Base-by-base conservation (phyloP, 2,888 invertebrate species). In the Parthenolecanium corni region DNA sequence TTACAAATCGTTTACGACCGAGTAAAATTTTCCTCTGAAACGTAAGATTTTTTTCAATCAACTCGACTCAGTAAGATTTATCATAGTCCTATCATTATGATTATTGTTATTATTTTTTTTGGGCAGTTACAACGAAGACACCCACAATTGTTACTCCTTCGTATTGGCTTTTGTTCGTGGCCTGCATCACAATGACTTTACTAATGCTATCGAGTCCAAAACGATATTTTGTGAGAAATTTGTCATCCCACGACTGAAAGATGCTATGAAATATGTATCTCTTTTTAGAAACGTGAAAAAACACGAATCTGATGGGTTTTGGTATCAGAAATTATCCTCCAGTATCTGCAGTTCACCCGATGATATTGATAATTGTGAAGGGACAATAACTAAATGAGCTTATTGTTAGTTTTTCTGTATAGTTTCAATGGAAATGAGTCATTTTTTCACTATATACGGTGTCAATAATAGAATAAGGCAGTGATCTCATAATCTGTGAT, bases 71-170 rank as follows among this genome's bases (percentile, higher is more conserved):
- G 5, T 42, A 42, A 38, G 16, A 24, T 11, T 58, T 11, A 5
- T 21, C 24, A 31, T 11, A 18, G 9, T 14, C 24, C 4, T 62
- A 16, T 20, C 16, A 2, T 31, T 5, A 21, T 52, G 20, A 2
- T 40, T 58, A n/a, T 12, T 9, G 16, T 52, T 47, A 40, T 20
- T 40, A 47, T 36, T 56, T 57, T 54, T 44, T 25, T 46, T 9
- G 47, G 65, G 51, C 65, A 79, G 82, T 70, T 92, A 92, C 72
- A 77, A 86, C 71, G 85, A 87, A 75, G 81, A 82, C 66, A 77
- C 78, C 49, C 82, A 86, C 74, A 92, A 92, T 73, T 92, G 92
- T 72, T 91, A 89, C 71, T 84, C 85, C 49, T 92, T 92, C 75
- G 88, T 91, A 11, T 76, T 91, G 65, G 81, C 84, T 38, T 91